Percentiles rank a stretch among this genome's conserved stretches.
Evolutionary conservation across 2,113 vertebrate genomes (phyloP).

Genomic region (Symphodus melops): DNA sequence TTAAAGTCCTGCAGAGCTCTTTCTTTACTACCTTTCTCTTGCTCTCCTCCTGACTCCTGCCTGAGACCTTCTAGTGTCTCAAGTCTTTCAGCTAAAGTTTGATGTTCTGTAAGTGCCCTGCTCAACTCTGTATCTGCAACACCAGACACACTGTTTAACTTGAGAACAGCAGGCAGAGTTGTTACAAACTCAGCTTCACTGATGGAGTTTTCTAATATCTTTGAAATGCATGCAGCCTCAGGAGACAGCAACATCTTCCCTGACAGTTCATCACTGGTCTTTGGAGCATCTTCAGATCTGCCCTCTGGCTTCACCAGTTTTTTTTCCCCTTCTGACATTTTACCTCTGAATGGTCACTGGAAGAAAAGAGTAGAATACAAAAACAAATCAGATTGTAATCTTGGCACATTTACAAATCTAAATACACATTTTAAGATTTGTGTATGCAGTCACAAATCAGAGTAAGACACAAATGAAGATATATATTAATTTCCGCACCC

Average conservation of each 20-base stretch:
- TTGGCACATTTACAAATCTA: too few relatives aligned
- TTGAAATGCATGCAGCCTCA: slow-evolving; percentile 80
- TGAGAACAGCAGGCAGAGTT: slow-evolving; percentile 60
- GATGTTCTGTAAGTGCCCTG: slow-evolving; percentile 67
- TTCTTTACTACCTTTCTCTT: background rate
- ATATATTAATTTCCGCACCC: too few relatives aligned
- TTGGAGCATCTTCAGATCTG: slow-evolving; percentile 25
- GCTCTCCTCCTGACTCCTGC: background rate
- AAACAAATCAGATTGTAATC: too few relatives aligned
- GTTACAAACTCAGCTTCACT: slow-evolving; percentile 75
- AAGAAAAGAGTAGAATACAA: too few relatives aligned
- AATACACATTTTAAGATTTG: too few relatives aligned
- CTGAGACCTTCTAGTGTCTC: slow-evolving; percentile 8
- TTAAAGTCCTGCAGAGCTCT: slow-evolving; percentile 55
- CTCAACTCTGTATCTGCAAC: slow-evolving; percentile 58
- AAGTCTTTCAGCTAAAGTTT: slow-evolving; percentile 56
- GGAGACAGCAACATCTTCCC: slow-evolving; percentile 72
- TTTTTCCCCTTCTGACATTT: slow-evolving; percentile 43
- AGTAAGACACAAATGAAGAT: too few relatives aligned
- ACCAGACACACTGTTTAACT: slow-evolving; percentile 25
- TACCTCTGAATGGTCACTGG: background rate
- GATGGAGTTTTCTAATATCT: slow-evolving; percentile 83
- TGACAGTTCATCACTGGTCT: slow-evolving; percentile 35
- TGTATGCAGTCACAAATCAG: too few relatives aligned
- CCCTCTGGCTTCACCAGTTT: background rate